Percentiles rank a stretch among this genome's conserved stretches.
These are phyloP conservation scores for Sarcophaga peregrina DNA, from an alignment of 1,140 invertebrate genomes.

Conservation along the genomic window DNA sequence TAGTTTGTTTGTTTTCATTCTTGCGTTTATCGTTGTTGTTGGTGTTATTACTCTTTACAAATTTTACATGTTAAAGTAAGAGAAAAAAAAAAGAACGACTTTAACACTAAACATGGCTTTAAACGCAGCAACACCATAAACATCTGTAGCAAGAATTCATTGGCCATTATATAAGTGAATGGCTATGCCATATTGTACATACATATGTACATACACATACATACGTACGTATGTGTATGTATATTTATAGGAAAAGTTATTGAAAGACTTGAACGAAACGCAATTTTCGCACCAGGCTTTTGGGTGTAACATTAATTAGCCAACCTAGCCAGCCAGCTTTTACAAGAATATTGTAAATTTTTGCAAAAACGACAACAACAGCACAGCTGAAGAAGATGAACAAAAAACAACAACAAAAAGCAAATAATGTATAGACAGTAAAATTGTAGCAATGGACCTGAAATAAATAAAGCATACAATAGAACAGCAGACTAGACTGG, in stretches of 20 bases:
- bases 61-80: neutral
- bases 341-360: neutral
- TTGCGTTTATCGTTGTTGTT: no score
- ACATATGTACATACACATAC: neutral
- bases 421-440: no score
- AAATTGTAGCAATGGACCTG: neutral
- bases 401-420: no score
- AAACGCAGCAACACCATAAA: neutral
- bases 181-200: neutral
- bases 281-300: conserved; percentile 39
- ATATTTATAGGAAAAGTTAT: conserved; percentile 17
- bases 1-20: no score
- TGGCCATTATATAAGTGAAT: neutral
- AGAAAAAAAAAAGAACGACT: no score
- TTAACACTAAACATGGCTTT: no score
- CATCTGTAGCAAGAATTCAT: neutral
- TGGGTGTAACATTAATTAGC: conserved; percentile 42
- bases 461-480: neutral
- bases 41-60: neutral
- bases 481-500: neutral
- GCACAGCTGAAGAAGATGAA: no score
- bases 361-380: no score
- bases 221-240: neutral
- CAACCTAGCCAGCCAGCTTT: conserved; percentile 5
- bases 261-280: conserved; percentile 40